Evolutionary conservation across 2,888 invertebrate species (phyloP).

Genomic region (Melanotus villosus): DNA sequence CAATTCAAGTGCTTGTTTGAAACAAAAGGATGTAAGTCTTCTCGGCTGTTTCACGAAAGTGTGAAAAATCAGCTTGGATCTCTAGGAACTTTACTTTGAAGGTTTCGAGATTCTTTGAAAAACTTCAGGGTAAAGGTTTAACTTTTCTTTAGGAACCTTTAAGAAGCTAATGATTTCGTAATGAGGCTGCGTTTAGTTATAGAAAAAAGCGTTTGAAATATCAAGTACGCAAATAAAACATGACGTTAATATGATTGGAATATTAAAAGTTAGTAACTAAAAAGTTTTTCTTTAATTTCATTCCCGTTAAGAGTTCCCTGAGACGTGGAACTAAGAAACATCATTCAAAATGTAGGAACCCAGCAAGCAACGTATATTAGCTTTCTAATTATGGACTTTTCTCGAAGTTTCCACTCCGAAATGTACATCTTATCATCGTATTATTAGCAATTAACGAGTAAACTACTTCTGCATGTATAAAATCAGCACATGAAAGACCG

Average conservation of each 20-base stretch:
- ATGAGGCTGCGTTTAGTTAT: too few species aligned
- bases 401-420: conserved; percentile 46
- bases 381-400: conserved; percentile 47
- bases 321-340: conserved; percentile 32
- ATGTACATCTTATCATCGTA: conserved; percentile 50
- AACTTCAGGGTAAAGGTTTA: too few species aligned
- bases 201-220: too few species aligned
- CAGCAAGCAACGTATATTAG: conserved; percentile 38
- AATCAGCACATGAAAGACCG: conserved; percentile 50
- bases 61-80: too few species aligned
- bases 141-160: too few species aligned
- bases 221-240: too few species aligned
- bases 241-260: not conserved
- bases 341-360: conserved; percentile 39
- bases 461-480: conserved; percentile 52
- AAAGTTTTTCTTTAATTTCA: conserved; percentile 27
- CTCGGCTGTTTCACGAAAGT: too few species aligned
- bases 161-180: too few species aligned
- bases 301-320: conserved; percentile 23
- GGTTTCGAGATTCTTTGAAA: too few species aligned
- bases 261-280: conserved; percentile 8
- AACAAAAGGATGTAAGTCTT: too few species aligned
- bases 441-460: conserved; percentile 53
- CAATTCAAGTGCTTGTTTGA: too few species aligned
- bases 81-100: too few species aligned